phyloP scores from a whole-genome alignment of 2,888 invertebrate genomes.

The Alcis repandata region DNA sequence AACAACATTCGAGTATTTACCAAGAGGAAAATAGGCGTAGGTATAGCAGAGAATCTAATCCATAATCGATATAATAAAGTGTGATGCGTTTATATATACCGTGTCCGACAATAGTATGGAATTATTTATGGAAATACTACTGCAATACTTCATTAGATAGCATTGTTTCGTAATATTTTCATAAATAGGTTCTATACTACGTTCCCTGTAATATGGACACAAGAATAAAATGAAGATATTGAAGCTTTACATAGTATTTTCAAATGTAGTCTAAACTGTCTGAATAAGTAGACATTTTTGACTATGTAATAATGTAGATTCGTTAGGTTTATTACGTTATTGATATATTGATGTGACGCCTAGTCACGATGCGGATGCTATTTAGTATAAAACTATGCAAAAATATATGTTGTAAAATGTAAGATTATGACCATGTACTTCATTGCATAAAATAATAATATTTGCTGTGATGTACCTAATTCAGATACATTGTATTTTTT shows the following conservation, averaged over 20 bases:
- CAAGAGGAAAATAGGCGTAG: slow-evolving; percentile 33
- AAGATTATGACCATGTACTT: too few species aligned
- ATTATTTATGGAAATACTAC: slow-evolving; percentile 6
- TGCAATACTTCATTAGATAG: background rate
- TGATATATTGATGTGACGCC: background rate
- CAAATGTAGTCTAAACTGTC: background rate
- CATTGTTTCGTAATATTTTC: slow-evolving; percentile 9
- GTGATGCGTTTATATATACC: background rate
- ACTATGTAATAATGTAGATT: slow-evolving; percentile 7
- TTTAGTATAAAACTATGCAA: too few species aligned
- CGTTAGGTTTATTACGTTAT: background rate
- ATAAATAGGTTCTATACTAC: slow-evolving; percentile 8
- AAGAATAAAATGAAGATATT: background rate
- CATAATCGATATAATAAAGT: slow-evolving; percentile 5
- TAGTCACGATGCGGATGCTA: too few species aligned
- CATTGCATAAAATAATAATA: too few species aligned
- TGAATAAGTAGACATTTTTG: background rate
- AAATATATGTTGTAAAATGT: too few species aligned
- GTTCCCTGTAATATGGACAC: slow-evolving; percentile 22
- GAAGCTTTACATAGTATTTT: background rate
- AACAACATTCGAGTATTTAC: slow-evolving; percentile 45
- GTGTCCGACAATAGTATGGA: slow-evolving; percentile 3
- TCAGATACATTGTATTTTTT: too few species aligned
- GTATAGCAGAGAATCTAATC: slow-evolving; percentile 12
- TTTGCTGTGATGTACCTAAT: too few species aligned